These are phyloP conservation scores for Ariopsis seemanni DNA, from an alignment of 2,113 vertebrate species.

Conservation along the genomic window DNA sequence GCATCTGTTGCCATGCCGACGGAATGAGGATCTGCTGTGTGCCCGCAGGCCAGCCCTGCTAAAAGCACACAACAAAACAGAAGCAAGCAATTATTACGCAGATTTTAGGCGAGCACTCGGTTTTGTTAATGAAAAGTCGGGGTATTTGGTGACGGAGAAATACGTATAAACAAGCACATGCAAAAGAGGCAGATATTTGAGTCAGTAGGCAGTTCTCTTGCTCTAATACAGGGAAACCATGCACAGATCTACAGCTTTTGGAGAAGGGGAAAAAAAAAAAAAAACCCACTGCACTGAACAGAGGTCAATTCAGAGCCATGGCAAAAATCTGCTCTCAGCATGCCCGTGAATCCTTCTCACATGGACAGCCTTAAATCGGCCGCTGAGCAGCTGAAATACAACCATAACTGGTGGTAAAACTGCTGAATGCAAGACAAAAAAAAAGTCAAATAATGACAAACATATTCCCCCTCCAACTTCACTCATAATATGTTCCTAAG, in stretches of 20 bases:
- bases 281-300: background rate
- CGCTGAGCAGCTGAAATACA: background rate
- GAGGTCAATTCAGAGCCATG: background rate
- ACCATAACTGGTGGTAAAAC: background rate
- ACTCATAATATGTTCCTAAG: background rate
- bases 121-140: background rate
- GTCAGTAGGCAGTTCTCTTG: slow-evolving; percentile 6
- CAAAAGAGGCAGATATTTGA: slow-evolving; percentile 15
- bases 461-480: background rate
- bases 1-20: slow-evolving; percentile 96
- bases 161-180: slow-evolving; percentile 45
- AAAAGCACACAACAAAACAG: slow-evolving; percentile 58
- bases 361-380: background rate
- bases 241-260: slow-evolving; percentile 24
- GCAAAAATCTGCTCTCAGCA: background rate
- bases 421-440: background rate
- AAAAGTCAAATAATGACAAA: background rate
- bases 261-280: background rate
- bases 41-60: slow-evolving; percentile 96
- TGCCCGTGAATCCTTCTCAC: background rate
- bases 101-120: too few species aligned
- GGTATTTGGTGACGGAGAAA: slow-evolving; percentile 12
- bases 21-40: slow-evolving; percentile 97
- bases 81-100: background rate
- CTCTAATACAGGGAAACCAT: slow-evolving; percentile 19